Conservation (phyloP, 2,113 vertebrate species). For the Lichenostomus cassidix region DNA sequence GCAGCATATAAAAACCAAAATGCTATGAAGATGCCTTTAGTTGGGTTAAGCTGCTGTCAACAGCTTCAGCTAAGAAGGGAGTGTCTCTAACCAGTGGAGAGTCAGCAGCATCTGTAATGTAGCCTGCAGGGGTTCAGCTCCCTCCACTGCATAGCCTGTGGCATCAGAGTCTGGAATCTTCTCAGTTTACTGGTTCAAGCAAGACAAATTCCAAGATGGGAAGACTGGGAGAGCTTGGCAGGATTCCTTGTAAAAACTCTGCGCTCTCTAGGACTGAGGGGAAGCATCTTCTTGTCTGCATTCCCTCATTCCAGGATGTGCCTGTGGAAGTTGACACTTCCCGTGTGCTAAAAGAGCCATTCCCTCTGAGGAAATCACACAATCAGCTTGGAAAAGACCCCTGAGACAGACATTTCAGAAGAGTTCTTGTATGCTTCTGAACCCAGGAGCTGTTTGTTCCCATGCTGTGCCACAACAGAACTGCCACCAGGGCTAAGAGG, state of each 20-base stretch:
- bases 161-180: neutral
- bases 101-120: neutral
- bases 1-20: neutral
- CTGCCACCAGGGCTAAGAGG: neutral
- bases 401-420: neutral
- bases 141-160: fast-evolving
- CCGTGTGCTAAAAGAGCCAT: neutral
- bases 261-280: neutral
- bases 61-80: neutral
- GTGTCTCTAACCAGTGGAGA: neutral
- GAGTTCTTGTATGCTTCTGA: neutral
- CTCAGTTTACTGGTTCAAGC: neutral
- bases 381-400: neutral
- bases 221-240: neutral
- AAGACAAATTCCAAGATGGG: neutral
- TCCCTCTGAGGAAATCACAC: neutral
- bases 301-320: neutral
- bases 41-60: neutral
- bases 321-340: too few species aligned
- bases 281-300: neutral
- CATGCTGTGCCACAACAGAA: neutral
- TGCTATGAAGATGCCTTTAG: neutral
- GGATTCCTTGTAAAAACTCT: neutral
- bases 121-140: neutral
- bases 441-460: neutral